Conservation (phyloP, 2,797 vertebrate species). For the Agapornis canus region DNA sequence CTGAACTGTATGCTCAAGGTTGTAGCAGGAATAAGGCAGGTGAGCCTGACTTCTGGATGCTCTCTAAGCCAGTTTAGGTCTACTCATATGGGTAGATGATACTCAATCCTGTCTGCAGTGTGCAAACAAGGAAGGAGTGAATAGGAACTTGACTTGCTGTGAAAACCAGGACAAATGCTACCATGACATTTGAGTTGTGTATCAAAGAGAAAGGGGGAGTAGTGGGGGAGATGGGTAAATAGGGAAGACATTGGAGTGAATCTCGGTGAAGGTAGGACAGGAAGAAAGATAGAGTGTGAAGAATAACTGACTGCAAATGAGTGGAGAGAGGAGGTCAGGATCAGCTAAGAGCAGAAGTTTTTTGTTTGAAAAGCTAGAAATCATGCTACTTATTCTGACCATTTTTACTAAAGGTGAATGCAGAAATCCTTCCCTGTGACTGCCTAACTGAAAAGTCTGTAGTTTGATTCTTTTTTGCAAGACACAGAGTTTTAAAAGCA, state of each 20-base stretch:
- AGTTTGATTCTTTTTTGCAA: conserved; percentile 12
- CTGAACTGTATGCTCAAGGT: not conserved
- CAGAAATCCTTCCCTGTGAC: conserved; percentile 29
- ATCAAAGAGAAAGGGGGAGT: not conserved
- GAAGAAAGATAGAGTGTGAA: not conserved
- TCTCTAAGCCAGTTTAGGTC: not conserved
- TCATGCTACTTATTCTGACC: not conserved
- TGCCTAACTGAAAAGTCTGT: conserved; percentile 1
- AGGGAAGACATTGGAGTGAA: not conserved
- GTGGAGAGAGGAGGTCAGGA: not conserved
- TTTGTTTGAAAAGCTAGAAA: conserved; percentile 23
- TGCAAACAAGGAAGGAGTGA: not conserved
- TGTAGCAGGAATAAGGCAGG: not conserved
- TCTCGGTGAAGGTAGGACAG: not conserved
- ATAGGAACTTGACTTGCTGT: not conserved
- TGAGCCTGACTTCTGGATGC: not conserved
- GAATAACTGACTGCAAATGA: not conserved
- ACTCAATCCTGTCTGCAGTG: not conserved
- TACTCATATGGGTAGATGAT: not conserved
- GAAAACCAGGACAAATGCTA: not conserved
- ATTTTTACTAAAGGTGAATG: not conserved
- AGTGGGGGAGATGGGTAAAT: not conserved
- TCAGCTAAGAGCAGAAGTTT: not conserved
- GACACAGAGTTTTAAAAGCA: conserved; percentile 10
- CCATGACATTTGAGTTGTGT: not conserved